phyloP scores from a whole-genome alignment of 2,888 invertebrate genomes.

The Meteorus cinctellus region DNA sequence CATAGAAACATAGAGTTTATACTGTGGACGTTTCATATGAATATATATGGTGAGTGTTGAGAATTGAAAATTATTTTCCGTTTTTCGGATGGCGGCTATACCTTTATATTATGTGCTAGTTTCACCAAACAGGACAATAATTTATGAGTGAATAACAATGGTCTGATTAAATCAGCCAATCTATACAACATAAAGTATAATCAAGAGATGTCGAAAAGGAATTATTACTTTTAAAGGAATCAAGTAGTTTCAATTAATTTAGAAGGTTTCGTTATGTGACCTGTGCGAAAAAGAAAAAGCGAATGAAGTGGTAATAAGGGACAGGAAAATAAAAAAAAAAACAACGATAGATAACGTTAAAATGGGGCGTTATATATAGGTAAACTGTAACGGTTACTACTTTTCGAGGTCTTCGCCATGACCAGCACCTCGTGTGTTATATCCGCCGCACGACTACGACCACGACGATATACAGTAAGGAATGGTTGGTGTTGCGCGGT shows the following conservation, averaged over 20 bases:
- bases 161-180: no score
- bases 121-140: no score
- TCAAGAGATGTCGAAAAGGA: neutral
- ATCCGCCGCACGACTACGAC: conserved; percentile 24
- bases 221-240: neutral
- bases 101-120: no score
- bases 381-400: conserved; percentile 54
- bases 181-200: neutral
- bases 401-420: conserved; percentile 18
- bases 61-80: no score
- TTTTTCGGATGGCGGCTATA: no score
- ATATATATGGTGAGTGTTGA: no score
- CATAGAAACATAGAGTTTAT: no score
- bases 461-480: conserved; percentile 32
- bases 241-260: conserved; percentile 10
- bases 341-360: conserved; percentile 16
- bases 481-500: conserved; percentile 56
- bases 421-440: conserved; percentile 26
- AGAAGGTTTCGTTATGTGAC: conserved; percentile 3
- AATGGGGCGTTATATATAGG: conserved; percentile 48
- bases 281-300: conserved; percentile 24
- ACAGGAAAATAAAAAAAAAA: conserved; percentile 26
- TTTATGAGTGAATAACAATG: no score
- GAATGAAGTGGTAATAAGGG: conserved; percentile 34
- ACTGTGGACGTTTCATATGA: no score